Evolutionary conservation across 1,140 invertebrate genomes (phyloP).

Genomic region (Lepeophtheirus salmonis): DNA sequence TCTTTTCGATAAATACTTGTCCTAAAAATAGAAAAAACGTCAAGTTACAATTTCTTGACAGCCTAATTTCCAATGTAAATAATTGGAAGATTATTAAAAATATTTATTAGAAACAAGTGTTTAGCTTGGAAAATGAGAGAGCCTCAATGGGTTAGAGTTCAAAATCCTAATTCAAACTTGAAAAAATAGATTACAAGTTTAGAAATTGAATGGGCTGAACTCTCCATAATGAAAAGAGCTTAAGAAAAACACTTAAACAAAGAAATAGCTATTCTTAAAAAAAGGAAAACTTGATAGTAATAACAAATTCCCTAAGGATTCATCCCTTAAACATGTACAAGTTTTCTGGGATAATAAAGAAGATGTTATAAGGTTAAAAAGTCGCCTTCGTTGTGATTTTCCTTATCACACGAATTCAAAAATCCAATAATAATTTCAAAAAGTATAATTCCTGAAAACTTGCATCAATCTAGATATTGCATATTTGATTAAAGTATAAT

Average conservation of each 20-base stretch:
- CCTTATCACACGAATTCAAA: conserved; percentile 1
- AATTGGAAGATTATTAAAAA: not conserved
- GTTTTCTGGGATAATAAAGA: not conserved
- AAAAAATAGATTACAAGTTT: not conserved
- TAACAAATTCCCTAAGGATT: not conserved
- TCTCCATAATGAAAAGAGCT: not conserved
- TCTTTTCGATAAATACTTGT: not conserved
- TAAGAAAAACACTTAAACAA: not conserved
- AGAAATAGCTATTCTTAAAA: not conserved
- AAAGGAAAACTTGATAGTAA: not conserved
- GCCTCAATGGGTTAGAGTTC: not conserved
- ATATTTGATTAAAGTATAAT: no score
- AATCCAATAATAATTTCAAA: conserved; percentile 10
- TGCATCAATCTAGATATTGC: conserved; percentile 3
- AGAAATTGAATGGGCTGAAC: conserved; percentile 1
- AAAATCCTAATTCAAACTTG: no score
- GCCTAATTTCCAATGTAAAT: not conserved
- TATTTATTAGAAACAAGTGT: not conserved
- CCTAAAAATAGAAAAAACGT: not conserved
- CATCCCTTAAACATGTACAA: no score
- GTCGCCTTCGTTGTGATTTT: not conserved
- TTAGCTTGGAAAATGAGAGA: not conserved
- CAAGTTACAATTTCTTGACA: not conserved
- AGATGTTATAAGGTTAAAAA: not conserved
- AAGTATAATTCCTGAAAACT: not conserved